Evolutionary conservation across 2,888 invertebrate genomes (phyloP), one percentile per base, ranked within the genome.

Genomic region (Drosophila neutralis): DNA sequence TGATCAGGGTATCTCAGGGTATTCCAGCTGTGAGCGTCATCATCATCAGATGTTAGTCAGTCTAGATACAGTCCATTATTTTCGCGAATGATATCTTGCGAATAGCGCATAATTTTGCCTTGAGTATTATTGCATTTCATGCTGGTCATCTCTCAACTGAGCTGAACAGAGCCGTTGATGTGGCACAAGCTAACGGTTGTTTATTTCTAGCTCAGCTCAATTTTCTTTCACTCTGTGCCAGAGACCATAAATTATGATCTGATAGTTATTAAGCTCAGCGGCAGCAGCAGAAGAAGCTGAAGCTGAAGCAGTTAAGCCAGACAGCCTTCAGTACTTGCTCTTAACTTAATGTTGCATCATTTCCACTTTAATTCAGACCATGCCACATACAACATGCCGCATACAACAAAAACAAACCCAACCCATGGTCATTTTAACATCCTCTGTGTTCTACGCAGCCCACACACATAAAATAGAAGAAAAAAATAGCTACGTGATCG

Each of bases 161-260:
- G 10, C 24, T 45, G n/a, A 38, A 36, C 10, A 36, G 54, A 54
- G 42, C 56, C 69, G 67, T 69, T 73, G 76, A 84, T 87, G 80
- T 81, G 76, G 87, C 83, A 79, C 83, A 84, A 71, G 49, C 65
- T 82, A 87, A 77, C 82, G 68, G 69, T 64, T 57, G 51, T 73
- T 51, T 45, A 60, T 72, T 60, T 80, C 78, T 78, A 77, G 84
- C 42, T 68, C 82, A 76, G 83, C 78, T 82, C 73, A 82, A 82
- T 83, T 85, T 71, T 87, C 87, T 82, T 83, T 86, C 81, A 81
- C 83, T 85, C 59, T 53, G 76, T 27, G 58, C 21, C 29, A 51
- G 51, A 52, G 65, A 63, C 56, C 72, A 87, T 70, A 74, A 80
- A 87, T 76, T 78, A 78, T 87, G 78, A 87, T 84, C 84, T 83